phyloP scores from a whole-genome alignment of 2,113 vertebrate genomes.

The Rhabdornis inornatus region DNA sequence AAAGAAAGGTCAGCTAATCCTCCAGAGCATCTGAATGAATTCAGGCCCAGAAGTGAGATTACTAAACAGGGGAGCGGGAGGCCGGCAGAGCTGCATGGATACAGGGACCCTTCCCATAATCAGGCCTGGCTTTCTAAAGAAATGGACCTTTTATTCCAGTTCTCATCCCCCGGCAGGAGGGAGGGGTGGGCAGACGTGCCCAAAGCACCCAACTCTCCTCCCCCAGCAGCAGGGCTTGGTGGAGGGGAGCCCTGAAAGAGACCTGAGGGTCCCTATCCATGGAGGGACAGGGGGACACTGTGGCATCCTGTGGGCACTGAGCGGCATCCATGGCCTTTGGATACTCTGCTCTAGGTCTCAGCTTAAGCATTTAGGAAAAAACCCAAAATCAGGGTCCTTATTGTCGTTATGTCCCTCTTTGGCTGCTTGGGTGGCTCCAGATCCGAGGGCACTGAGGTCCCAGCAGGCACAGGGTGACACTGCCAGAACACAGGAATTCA shows the following conservation, averaged over 20 bases:
- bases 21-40: conserved; percentile 49
- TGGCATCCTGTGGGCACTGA: background rate
- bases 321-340: fast-evolving
- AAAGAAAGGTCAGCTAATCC: conserved; percentile 74
- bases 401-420: fast-evolving
- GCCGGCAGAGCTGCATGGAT: conserved; percentile 37
- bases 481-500: fast-evolving
- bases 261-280: fast-evolving
- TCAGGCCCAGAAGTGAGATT: conserved; percentile 64
- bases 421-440: background rate
- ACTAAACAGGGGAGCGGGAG: conserved; percentile 23
- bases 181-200: background rate
- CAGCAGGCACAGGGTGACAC: background rate
- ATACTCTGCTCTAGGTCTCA: background rate
- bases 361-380: background rate
- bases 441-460: fast-evolving
- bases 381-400: fast-evolving
- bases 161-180: background rate
- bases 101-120: conserved; percentile 47
- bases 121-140: conserved; percentile 38
- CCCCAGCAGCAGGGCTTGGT: background rate
- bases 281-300: fast-evolving
- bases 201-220: background rate
- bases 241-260: background rate
- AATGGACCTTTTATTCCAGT: conserved; percentile 47